phyloP scores from a whole-genome alignment of 2,888 invertebrate species.

The Tipula confusa region DNA sequence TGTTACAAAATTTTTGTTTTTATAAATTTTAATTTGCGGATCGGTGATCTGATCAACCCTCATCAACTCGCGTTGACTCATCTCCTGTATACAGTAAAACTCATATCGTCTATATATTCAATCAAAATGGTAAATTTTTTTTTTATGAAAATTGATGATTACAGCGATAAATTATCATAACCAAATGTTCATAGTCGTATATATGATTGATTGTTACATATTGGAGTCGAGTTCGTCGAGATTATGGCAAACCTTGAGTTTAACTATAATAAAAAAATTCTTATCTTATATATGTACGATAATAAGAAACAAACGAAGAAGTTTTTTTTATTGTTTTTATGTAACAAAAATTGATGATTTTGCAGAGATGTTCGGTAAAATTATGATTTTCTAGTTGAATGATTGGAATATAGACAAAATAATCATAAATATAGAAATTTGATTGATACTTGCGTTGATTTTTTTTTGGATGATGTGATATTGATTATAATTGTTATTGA shows the following conservation, averaged over 20 bases:
- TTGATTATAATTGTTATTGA: neutral
- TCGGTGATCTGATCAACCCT: conserved; percentile 20
- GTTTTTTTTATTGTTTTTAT: conserved; percentile 16
- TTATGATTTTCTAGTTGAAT: neutral
- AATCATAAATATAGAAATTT: neutral
- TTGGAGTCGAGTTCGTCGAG: neutral
- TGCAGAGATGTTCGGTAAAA: neutral
- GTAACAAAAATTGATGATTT: conserved; percentile 3
- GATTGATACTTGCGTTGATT: neutral
- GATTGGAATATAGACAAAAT: neutral
- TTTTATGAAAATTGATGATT: conserved; percentile 21
- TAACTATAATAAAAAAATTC: neutral
- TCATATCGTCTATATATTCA: neutral
- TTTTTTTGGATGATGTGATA: neutral
- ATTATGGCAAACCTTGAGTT: neutral
- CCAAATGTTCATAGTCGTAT: neutral
- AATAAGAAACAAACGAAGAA: conserved; percentile 8
- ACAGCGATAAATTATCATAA: neutral
- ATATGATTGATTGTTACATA: neutral
- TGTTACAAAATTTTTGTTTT: neutral
- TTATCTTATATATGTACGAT: neutral
- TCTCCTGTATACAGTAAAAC: neutral
- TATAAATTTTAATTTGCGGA: neutral
- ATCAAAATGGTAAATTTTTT: neutral
- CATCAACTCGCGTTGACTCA: neutral